A percentile compares a stretch with the other conserved stretches of the same genome.
phyloP scores from a whole-genome alignment of 2,888 invertebrate genomes.

The Neocrepidodera transversa region DNA sequence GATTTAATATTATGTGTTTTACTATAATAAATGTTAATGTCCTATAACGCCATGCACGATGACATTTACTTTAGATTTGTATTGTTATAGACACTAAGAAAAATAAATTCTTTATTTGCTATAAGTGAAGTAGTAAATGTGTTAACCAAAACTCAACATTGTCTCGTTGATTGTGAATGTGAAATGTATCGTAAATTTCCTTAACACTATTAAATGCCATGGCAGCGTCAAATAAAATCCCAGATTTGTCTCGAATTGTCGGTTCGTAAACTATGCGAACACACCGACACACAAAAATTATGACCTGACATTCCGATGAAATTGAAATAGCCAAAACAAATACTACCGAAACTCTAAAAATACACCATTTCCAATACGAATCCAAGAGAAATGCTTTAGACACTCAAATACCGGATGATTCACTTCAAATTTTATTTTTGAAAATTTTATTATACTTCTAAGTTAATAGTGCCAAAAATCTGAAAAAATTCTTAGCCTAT shows the following conservation, averaged over 20 bases:
- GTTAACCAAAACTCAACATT: slow-evolving; percentile 6
- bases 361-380: slow-evolving; percentile 36
- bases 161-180: neutral
- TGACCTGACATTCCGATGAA: slow-evolving; percentile 38
- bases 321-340: slow-evolving; percentile 43
- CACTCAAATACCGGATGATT: neutral
- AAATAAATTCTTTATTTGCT: too few species aligned
- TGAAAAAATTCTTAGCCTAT: too few species aligned
- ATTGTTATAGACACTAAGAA: too few species aligned
- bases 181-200: slow-evolving; percentile 1
- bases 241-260: slow-evolving; percentile 29
- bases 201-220: slow-evolving; percentile 18
- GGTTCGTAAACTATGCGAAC: slow-evolving; percentile 30
- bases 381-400: slow-evolving; percentile 21
- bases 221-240: slow-evolving; percentile 32
- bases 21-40: slow-evolving; percentile 25
- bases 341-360: slow-evolving; percentile 37
- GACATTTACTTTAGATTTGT: too few species aligned
- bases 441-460: too few species aligned
- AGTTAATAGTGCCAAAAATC: too few species aligned
- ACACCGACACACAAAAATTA: slow-evolving; percentile 35
- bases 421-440: too few species aligned
- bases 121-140: too few species aligned
- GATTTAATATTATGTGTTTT: slow-evolving; percentile 33
- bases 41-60: neutral